These are phyloP conservation scores for Dendrocincla fuliginosa DNA, from an alignment of 2,797 vertebrate species.

Conservation along the genomic window DNA sequence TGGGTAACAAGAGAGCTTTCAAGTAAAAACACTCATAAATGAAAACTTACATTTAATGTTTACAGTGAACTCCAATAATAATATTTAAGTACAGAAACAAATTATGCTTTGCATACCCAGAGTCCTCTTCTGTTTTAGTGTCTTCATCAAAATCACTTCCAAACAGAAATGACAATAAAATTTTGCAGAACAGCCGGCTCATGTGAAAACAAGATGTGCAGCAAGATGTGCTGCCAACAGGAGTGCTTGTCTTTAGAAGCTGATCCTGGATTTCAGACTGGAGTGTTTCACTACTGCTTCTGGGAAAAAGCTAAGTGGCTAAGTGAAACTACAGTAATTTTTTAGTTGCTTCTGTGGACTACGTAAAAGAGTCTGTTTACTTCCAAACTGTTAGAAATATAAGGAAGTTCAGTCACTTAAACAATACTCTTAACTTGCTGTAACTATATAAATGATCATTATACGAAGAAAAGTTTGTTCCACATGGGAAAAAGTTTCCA, in stretches of 20 bases:
- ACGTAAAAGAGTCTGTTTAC: background rate
- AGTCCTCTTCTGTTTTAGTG: background rate
- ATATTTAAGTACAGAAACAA: background rate
- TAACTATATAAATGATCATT: background rate
- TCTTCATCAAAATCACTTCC: background rate
- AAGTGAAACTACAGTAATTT: background rate
- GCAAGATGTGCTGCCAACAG: slow-evolving; percentile 15
- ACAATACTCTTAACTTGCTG: background rate
- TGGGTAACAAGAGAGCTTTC: background rate
- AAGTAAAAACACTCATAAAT: background rate
- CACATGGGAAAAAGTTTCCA: background rate
- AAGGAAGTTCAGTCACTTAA: background rate
- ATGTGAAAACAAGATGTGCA: background rate
- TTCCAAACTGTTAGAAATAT: background rate
- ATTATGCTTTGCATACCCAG: background rate
- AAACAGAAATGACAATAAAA: slow-evolving; percentile 1
- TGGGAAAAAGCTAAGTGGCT: background rate
- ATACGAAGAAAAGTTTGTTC: background rate
- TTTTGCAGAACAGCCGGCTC: background rate
- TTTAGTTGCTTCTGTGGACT: background rate
- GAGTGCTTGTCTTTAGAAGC: background rate
- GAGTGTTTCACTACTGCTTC: background rate
- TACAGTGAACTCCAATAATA: background rate
- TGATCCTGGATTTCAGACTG: background rate
- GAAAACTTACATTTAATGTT: background rate